Percentiles rank a stretch among this genome's conserved stretches.
Conservation (phyloP, 2,888 invertebrate genomes). For the Ernsta delagoae region DNA sequence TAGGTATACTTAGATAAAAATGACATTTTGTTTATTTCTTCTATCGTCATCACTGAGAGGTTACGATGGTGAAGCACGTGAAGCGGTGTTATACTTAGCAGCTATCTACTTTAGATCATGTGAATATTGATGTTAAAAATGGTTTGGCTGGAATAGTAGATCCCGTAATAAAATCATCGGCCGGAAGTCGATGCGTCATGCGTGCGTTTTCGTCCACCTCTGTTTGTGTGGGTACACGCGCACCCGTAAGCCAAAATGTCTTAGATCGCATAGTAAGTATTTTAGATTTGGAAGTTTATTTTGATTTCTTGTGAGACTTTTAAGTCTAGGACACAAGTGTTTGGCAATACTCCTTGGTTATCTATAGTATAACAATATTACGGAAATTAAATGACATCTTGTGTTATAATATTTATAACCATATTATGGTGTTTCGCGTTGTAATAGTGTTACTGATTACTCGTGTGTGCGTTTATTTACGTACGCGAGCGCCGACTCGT, state of each 20-base stretch:
- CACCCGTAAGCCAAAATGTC: constrained; percentile 51
- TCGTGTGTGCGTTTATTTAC: constrained; percentile 85
- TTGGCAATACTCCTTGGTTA: constrained; percentile 39
- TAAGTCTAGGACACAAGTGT: constrained; percentile 43
- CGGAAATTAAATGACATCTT: constrained; percentile 48
- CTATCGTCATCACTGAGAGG: not conserved
- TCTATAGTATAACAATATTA: constrained; percentile 43
- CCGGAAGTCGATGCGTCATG: constrained; percentile 83
- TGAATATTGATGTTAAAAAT: constrained; percentile 41
- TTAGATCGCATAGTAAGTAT: constrained; percentile 50
- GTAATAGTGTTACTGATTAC: constrained; percentile 82
- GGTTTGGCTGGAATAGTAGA: constrained; percentile 61
- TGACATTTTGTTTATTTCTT: constrained; percentile 1
- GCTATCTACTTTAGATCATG: constrained; percentile 20
- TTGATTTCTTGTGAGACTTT: constrained; percentile 34
- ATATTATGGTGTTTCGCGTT: constrained; percentile 56
- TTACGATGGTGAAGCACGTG: constrained; percentile 12
- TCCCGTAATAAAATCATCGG: constrained; percentile 79
- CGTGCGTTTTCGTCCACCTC: constrained; percentile 75
- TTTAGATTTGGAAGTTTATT: constrained; percentile 51
- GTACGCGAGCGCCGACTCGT: constrained; percentile 85
- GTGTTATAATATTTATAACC: too few species aligned
- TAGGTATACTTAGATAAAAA: not conserved
- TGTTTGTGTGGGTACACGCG: constrained; percentile 68
- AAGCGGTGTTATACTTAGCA: constrained; percentile 21